Percentiles rank a stretch among this genome's conserved stretches.
Evolutionary conservation across 1,140 invertebrate genomes (phyloP).

Genomic region (Chrysopa pallens): DNA sequence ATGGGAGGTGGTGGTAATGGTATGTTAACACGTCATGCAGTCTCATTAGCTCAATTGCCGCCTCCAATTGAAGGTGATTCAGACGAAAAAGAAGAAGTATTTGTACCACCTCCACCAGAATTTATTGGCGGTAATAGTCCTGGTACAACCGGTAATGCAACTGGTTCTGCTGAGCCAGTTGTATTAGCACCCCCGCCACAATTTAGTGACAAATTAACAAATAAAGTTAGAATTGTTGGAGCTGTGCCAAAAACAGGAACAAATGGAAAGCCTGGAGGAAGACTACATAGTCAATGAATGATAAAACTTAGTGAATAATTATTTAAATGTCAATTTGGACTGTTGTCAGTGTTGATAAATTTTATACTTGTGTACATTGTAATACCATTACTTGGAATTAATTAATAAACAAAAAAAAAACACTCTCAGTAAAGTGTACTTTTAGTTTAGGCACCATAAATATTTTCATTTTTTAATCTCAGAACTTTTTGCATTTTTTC

Average conservation of each 20-base stretch:
- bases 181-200: conserved; percentile 50
- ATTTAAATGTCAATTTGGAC: neutral
- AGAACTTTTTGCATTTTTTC: no score
- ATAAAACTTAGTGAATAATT: neutral
- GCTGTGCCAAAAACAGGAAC: conserved; percentile 45
- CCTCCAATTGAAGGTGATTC: conserved; percentile 61
- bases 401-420: neutral
- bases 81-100: conserved; percentile 44
- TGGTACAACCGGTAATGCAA: conserved; percentile 17
- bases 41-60: conserved; percentile 60
- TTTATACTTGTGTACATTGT: neutral
- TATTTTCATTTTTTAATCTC: neutral
- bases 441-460: neutral
- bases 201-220: conserved; percentile 36
- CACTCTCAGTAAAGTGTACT: no score
- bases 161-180: conserved; percentile 27
- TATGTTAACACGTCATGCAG: conserved; percentile 42
- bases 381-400: neutral
- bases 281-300: conserved; percentile 31
- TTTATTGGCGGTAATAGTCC: conserved; percentile 33
- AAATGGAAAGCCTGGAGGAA: conserved; percentile 15
- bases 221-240: conserved; percentile 57
- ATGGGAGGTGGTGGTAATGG: conserved; percentile 12
- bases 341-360: neutral
- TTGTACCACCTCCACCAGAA: conserved; percentile 62